Conservation (phyloP, 2,888 invertebrate genomes). For the Cerceris rybyensis region DNA sequence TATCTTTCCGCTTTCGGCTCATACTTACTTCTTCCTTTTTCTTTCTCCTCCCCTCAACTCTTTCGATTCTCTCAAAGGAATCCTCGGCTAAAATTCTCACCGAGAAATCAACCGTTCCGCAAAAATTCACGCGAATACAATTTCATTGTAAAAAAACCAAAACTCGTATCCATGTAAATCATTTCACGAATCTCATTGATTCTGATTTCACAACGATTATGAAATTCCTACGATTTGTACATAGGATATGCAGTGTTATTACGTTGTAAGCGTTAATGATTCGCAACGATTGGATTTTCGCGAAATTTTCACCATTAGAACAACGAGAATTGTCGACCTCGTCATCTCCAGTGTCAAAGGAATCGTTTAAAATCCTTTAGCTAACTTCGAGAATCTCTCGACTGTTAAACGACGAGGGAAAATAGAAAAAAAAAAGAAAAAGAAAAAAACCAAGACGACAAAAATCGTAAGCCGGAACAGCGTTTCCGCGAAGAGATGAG, state of each 20-base stretch:
- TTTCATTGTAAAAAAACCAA: slow-evolving; percentile 51
- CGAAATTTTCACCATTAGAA: slow-evolving; percentile 29
- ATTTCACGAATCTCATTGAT: slow-evolving; percentile 23
- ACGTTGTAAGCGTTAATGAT: slow-evolving; percentile 72
- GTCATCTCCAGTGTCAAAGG: background rate
- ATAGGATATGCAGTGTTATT: slow-evolving; percentile 74
- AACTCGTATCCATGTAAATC: slow-evolving; percentile 26
- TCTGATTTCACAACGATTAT: slow-evolving; percentile 52
- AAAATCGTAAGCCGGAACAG: background rate
- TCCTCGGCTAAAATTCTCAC: slow-evolving; percentile 22
- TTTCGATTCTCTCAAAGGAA: slow-evolving; percentile 11
- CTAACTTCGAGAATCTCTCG: background rate
- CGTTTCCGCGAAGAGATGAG: background rate
- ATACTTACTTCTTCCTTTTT: slow-evolving; percentile 10
- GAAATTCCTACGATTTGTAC: slow-evolving; percentile 68
- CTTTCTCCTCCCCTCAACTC: background rate
- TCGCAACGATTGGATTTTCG: slow-evolving; percentile 62
- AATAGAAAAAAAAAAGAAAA: background rate
- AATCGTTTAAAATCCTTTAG: background rate
- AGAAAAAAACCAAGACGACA: background rate
- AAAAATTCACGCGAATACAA: background rate
- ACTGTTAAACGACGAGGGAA: background rate
- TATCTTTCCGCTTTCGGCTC: slow-evolving; percentile 10
- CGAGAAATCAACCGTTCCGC: slow-evolving; percentile 24
- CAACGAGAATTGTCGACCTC: background rate